phyloP scores from a whole-genome alignment of 1,140 invertebrate species.

The Penaeus vannamei region DNA sequence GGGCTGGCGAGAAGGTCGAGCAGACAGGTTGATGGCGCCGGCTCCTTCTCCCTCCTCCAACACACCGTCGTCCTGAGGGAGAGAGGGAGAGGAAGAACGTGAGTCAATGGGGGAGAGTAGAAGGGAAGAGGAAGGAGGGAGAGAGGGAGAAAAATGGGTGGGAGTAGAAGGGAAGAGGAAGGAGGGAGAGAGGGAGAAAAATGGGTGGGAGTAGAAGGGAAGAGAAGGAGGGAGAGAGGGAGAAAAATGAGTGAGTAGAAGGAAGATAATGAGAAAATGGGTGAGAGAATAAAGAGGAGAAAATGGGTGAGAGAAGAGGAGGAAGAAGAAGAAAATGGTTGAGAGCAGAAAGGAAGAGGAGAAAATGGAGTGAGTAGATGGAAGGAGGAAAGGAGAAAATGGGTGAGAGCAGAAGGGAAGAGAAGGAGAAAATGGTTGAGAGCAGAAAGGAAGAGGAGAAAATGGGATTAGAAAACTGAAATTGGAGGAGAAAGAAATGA shows the following conservation, averaged over 20 bases:
- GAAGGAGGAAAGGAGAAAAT: too few species aligned
- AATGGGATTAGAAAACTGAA: too few species aligned
- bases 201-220: neutral
- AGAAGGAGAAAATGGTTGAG: too few species aligned
- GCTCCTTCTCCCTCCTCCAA: slow-evolving; percentile 63
- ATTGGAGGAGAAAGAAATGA: too few species aligned
- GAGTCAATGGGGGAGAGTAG: neutral
- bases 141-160: neutral
- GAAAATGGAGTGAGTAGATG: too few species aligned
- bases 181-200: neutral
- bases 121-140: neutral
- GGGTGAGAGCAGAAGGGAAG: too few species aligned
- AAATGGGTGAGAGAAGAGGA: neutral
- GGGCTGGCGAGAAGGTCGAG: slow-evolving; percentile 49
- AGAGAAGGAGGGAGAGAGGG: neutral
- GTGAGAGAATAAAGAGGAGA: neutral
- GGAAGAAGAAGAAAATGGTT: too few species aligned
- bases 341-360: too few species aligned
- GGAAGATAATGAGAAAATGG: neutral
- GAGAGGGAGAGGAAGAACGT: neutral
- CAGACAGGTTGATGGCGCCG: slow-evolving; percentile 62
- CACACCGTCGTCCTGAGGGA: slow-evolving; percentile 57
- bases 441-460: too few species aligned
- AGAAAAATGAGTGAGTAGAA: neutral
- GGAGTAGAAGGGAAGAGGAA: too few species aligned